Base-by-base conservation (phyloP, 2,113 vertebrate genomes). In the Seriola aureovittata region DNA sequence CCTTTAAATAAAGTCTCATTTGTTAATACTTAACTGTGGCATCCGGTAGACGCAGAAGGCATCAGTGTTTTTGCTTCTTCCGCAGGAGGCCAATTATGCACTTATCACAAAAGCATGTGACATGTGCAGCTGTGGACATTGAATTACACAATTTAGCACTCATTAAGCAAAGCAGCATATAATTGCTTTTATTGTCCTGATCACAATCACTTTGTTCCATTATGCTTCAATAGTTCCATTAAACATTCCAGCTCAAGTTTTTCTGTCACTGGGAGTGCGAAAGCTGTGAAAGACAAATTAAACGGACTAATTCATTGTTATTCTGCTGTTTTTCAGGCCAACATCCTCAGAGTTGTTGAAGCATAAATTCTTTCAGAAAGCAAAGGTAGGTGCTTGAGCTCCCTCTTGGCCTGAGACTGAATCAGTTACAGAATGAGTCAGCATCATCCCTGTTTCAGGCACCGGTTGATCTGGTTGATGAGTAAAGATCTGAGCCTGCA, bases 341-440 rank as follows among this genome's bases (percentile, higher is more conserved):
- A 99, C 97, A 60, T 97, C 98, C 73, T 97, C 96, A 80, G 98
- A 99, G 90, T 91, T 99, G 68, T 88, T 99, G 94, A 97, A 98
- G 88, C 96, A 98, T 94, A 99, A 98, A 93, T 99, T 99, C 95
- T 99, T 99, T 94, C 97, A 97, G 48, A 99, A 99, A 96, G 97
- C 98, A 71, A 99, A 99, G 97, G 98, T 99, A 94, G 88, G 96
- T 71, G 60, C 32, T 72, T 68, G 29, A 42, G 23, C 38, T 57
- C 52, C 65, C 70, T 68, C 46, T 48, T 71, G 23, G 34, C 16
- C 46, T 67, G 36, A 66, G n/a, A 69, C 48, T 46, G 19, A 66
- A 67, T 80, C 5, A 78, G 32, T 50, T 0, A 8, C 2, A 40
- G 60, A 44, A 3, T 79, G 86, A 85, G 80, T 87, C 80, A 75